These are phyloP conservation scores for Hestina assimilis DNA, from an alignment of 1,140 invertebrate species.

Conservation along the genomic window DNA sequence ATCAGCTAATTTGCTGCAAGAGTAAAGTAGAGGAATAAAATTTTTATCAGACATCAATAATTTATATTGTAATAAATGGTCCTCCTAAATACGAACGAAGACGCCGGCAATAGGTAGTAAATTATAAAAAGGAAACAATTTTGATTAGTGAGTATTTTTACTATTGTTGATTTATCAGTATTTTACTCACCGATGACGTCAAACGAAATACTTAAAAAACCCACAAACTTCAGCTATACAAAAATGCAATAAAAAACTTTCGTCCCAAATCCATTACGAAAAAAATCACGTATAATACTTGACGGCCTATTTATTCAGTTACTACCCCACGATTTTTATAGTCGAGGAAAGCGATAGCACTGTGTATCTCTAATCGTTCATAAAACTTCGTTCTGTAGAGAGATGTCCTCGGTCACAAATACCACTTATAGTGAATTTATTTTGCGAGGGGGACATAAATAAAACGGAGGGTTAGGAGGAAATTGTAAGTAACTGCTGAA, in stretches of 20 bases:
- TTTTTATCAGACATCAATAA: no score
- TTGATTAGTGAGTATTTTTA: no score
- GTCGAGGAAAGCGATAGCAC: slow-evolving; percentile 6
- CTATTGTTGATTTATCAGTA: neutral
- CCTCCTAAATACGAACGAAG: no score
- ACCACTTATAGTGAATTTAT: slow-evolving; percentile 59
- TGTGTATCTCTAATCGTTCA: slow-evolving; percentile 30
- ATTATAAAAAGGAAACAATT: no score
- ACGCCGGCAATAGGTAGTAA: no score
- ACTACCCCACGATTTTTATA: slow-evolving; percentile 13
- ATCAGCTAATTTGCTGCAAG: no score
- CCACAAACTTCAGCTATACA: neutral
- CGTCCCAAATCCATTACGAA: slow-evolving; percentile 9
- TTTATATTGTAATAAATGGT: no score
- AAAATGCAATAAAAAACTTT: slow-evolving; percentile 7
- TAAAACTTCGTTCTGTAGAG: slow-evolving; percentile 33
- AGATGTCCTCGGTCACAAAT: slow-evolving; percentile 45
- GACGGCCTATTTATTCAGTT: slow-evolving; percentile 22
- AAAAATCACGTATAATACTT: slow-evolving; percentile 13
- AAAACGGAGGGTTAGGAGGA: slow-evolving; percentile 32
- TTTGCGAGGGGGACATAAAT: slow-evolving; percentile 44
- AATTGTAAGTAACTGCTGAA: slow-evolving; percentile 53
- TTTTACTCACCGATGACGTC: neutral
- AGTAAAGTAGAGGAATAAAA: no score
- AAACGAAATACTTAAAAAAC: neutral